A percentile compares a stretch with the other conserved stretches of the same genome.
Conservation (phyloP, 2,797 vertebrate genomes). For the Tauraco hartlaubi region DNA sequence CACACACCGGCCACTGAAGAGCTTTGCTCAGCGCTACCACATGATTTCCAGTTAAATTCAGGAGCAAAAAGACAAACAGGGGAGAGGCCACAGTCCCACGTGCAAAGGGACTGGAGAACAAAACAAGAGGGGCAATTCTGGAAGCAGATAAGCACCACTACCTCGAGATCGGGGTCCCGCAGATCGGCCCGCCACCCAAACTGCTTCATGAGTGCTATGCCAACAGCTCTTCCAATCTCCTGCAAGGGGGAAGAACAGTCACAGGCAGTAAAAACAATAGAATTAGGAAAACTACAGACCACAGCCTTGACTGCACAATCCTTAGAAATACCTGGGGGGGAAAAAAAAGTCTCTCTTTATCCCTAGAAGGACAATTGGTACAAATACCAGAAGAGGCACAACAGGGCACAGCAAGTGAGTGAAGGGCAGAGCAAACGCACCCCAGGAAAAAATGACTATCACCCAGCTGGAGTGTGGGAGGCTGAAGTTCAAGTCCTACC, state of each 20-base stretch:
- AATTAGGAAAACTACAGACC: background rate
- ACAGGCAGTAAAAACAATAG: background rate
- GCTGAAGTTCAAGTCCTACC: background rate
- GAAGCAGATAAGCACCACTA: conserved; percentile 42
- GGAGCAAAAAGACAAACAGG: background rate
- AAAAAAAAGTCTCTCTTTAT: background rate
- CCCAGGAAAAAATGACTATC: background rate
- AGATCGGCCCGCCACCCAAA: conserved; percentile 90
- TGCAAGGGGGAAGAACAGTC: conserved; percentile 48
- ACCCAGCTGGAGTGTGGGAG: fast-evolving
- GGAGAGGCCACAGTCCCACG: fast-evolving
- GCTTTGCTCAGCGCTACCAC: background rate
- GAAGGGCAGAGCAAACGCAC: background rate
- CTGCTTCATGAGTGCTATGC: conserved; percentile 81
- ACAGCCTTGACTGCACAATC: background rate
- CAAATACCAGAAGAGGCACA: background rate
- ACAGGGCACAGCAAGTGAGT: background rate
- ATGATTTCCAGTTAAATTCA: background rate
- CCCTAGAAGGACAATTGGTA: too few species aligned
- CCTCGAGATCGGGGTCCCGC: conserved; percentile 89
- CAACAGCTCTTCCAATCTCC: conserved; percentile 88
- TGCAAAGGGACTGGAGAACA: background rate
- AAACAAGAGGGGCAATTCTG: background rate
- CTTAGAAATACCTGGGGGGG: background rate
- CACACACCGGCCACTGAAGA: fast-evolving